These are phyloP conservation scores for Phataginus tetradactyla DNA, from an alignment of 2,797 vertebrate species.

Conservation along the genomic window DNA sequence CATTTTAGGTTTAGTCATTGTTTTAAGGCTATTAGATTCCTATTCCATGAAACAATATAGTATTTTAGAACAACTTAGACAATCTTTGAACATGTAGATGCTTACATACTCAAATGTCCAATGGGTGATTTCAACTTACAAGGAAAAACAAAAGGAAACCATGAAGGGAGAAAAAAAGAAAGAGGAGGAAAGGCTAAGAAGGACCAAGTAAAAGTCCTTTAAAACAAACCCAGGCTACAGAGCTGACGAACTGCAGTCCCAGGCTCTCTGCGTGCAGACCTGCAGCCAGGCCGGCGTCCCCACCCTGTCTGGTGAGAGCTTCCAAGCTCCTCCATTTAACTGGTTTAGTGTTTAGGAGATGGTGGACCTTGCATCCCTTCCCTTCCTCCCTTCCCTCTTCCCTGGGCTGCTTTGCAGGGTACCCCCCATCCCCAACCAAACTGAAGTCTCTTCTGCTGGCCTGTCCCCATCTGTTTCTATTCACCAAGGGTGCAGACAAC, in stretches of 20 bases:
- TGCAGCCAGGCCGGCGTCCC: background rate
- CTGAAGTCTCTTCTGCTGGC: too few relatives aligned
- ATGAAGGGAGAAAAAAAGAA: background rate
- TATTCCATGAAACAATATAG: background rate
- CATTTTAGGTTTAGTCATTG: background rate
- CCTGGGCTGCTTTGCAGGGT: background rate
- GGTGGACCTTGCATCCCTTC: background rate
- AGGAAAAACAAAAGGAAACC: background rate
- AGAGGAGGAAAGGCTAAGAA: background rate
- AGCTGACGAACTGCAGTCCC: background rate
- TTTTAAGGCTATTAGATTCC: background rate
- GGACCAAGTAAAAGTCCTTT: background rate
- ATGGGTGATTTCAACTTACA: background rate
- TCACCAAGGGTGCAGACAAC: background rate
- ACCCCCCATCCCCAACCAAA: background rate
- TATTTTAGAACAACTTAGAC: background rate
- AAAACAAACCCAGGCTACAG: background rate
- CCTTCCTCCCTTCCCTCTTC: background rate
- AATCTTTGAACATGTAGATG: background rate
- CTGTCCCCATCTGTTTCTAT: background rate
- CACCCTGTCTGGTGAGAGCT: background rate
- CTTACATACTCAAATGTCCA: background rate
- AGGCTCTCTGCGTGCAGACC: too few relatives aligned
- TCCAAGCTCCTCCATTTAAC: rapidly evolving
- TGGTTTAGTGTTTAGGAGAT: background rate